These are phyloP conservation scores for Triops longicaudatus DNA, from an alignment of 1,140 invertebrate genomes.

Conservation along the genomic window DNA sequence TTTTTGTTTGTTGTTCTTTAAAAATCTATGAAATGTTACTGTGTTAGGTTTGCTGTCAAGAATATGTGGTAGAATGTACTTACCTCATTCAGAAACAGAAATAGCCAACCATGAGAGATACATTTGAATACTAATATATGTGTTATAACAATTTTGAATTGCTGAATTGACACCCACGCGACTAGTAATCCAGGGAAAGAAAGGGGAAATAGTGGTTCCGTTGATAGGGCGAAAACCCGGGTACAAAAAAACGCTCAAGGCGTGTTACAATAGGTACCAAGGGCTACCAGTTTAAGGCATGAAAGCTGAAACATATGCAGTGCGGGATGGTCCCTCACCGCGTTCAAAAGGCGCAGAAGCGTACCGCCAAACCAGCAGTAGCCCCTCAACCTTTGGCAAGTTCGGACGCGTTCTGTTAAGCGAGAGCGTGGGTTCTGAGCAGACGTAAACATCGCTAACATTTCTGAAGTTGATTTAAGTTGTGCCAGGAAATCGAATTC, in stretches of 20 bases:
- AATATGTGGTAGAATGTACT: too few relatives aligned
- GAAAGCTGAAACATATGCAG: neutral
- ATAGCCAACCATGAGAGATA: too few relatives aligned
- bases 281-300: conserved; percentile 14
- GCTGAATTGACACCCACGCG: neutral
- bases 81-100: too few relatives aligned
- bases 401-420: neutral
- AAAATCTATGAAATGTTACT: too few relatives aligned
- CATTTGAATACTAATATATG: too few relatives aligned
- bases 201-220: conserved; percentile 3
- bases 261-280: neutral
- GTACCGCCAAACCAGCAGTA: conserved; percentile 1
- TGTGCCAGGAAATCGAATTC: too few relatives aligned
- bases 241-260: neutral
- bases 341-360: neutral
- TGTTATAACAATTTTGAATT: neutral
- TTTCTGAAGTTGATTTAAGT: neutral
- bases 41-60: too few relatives aligned
- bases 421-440: neutral
- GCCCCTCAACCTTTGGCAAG: neutral
- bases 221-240: neutral
- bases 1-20: too few relatives aligned
- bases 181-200: neutral
- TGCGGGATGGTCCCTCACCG: neutral
- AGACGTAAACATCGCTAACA: neutral